phyloP scores from a whole-genome alignment of 2,797 vertebrate genomes.

The Myotis planiceps region DNA sequence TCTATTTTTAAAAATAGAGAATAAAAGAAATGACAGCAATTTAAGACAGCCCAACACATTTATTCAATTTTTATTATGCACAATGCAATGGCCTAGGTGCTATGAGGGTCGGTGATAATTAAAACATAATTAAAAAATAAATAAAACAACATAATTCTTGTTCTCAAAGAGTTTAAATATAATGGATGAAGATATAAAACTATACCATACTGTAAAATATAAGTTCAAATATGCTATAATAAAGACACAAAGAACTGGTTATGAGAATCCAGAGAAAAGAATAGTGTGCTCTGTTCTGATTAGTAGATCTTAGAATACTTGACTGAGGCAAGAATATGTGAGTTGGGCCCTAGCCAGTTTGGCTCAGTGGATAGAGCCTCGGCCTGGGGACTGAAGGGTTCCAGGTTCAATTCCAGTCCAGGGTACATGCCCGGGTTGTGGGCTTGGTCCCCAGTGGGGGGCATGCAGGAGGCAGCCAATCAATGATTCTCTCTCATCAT shows the following conservation, averaged over 20 bases:
- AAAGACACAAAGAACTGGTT: neutral
- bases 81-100: neutral
- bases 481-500: no score
- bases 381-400: no score
- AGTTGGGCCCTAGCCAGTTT: neutral
- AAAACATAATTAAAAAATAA: neutral
- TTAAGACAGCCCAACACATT: neutral
- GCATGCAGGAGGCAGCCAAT: no score
- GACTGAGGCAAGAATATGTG: neutral
- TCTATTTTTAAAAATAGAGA: neutral
- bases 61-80: neutral
- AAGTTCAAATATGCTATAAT: neutral
- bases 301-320: neutral
- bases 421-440: no score
- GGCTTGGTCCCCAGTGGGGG: no score
- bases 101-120: neutral
- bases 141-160: neutral
- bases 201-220: neutral
- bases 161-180: neutral
- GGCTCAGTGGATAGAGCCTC: no score
- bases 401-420: no score
- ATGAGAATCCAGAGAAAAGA: neutral
- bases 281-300: neutral
- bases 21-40: neutral
- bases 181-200: neutral